Base-by-base conservation (phyloP, 2,888 invertebrate species). In the Galerucella calmariensis region DNA sequence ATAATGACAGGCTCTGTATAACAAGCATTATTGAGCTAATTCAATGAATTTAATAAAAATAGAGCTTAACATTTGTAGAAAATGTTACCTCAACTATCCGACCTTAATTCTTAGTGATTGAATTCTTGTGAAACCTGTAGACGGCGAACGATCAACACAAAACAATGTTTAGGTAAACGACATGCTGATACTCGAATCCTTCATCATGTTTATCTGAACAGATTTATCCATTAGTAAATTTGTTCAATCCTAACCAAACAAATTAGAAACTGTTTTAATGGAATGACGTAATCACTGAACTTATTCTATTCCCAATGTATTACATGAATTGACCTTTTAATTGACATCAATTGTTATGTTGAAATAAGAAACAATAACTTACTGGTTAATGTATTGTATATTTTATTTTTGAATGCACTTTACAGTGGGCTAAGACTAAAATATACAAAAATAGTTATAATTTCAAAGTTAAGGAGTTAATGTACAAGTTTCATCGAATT, bases 281-380 rank as follows among this genome's bases (percentile, higher is more conserved):
- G 76, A 78, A 82, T 85, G 85, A 85, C 84, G 85, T 83, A 85
- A 85, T 82, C 78, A 74, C 80, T 79, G 77, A 81, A 80, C 81
- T 56, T 82, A 81, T 82, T 81, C 80, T 83, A 83, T 82, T 82
- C 83, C 81, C 84, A 85, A 85, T 86, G 85, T 86, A 82, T 84
- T 84, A 84, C 85, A 85, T 82, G 82, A 85, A 86, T 86, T 86
- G 85, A 86, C 86, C 86, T 85, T 56, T 84, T 85, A 84, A 86
- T 86, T 86, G 85, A 86, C 86, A 85, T 83, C 85, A 86, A 86
- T 86, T 86, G 85, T 81, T 80, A 79, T 82, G 80, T 83, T 82
- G 82, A 84, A 83, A 84, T 84, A 83, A 83, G 83, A 78, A 79
- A 80, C 81, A 82, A 80, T 69, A 69, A 69, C 69, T 69, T 69